Base-by-base conservation (phyloP, 2,888 invertebrate species). In the Stegana nigrithorax region DNA sequence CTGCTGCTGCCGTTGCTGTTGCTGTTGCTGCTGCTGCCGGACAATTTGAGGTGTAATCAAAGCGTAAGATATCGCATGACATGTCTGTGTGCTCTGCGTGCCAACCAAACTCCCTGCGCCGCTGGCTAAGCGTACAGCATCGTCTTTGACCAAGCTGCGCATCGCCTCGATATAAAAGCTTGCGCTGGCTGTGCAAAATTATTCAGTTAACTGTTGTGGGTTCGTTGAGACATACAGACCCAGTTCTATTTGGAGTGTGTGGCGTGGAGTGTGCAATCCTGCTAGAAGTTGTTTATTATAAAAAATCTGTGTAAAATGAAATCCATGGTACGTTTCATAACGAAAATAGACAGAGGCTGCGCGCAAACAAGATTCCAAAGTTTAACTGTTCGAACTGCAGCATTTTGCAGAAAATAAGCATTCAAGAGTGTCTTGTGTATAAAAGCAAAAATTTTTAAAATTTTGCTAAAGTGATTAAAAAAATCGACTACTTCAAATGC, bases 191-290 rank as follows among this genome's bases (percentile, higher is more conserved):
- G 72, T 77, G 76, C 80, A 73, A 83, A 84, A 82, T 80, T 83
- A 85, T 85, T 84, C 85, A 85, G 85, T 85, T 77, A 83, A 78
- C 82, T 79, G 77, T 83, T 83, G 82, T 83, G 84, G 85, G 80
- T 83, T 85, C 83, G 82, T 83, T 81, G 80, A 80, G 78, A 76
- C 73, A 73, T 73, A 83, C 78, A 80, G 80, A 73, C 81, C 81
- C 82, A 69, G 70, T 51, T 51, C 39, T 60, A 27, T 14, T 55
- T 55, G 53, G 21, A 32, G 32, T 55, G 66, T 64, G 60, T 69
- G 57, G 66, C 25, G 47, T 72, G 66, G 56, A 66, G 73, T 75
- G 66, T 77, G 69, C n/a, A n/a, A n/a, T 65, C 65, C 71, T 73
- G 63, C 63, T 67, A 65, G 65, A 53, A 25, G 57, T 65, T 68